A percentile compares a stretch with the other conserved stretches of the same genome.
phyloP scores from a whole-genome alignment of 2,888 invertebrate species.

The Azorinus chamasolen region DNA sequence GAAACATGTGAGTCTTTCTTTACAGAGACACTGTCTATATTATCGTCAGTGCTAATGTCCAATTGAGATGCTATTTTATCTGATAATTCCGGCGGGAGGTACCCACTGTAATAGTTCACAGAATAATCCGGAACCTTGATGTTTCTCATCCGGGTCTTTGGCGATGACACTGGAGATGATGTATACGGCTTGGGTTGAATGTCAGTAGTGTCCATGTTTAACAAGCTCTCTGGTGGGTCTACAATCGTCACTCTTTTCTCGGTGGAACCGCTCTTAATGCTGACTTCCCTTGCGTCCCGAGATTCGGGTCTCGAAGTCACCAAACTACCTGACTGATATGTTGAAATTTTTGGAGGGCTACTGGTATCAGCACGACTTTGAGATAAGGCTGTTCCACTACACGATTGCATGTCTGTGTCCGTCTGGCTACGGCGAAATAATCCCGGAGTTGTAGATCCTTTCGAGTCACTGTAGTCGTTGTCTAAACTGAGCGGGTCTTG shows the following conservation, averaged over 20 bases:
- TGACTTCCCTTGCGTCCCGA: background rate
- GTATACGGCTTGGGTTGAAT: background rate
- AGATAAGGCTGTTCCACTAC: background rate
- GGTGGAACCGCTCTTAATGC: conserved; percentile 15
- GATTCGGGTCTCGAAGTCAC: conserved; percentile 8
- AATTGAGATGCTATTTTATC: conserved; percentile 39
- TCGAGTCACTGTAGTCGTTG: conserved; percentile 2
- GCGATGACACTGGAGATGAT: conserved; percentile 4
- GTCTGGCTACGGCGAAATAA: conserved; percentile 27
- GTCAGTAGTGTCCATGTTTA: background rate
- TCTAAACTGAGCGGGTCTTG: conserved; percentile 33
- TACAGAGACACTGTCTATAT: background rate
- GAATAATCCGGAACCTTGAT: conserved; percentile 27
- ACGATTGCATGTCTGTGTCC: conserved; percentile 3
- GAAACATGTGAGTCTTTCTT: background rate
- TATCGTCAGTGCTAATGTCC: background rate
- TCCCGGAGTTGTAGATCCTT: background rate
- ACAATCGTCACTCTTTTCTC: conserved; percentile 45
- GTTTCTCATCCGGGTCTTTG: conserved; percentile 1
- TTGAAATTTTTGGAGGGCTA: conserved; percentile 1
- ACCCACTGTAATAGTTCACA: conserved; percentile 55
- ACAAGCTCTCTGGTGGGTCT: conserved; percentile 17
- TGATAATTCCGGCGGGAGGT: conserved; percentile 51
- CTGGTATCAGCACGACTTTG: conserved; percentile 17
- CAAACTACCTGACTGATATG: background rate